phyloP scores from a whole-genome alignment of 2,888 invertebrate species.

The Phalera bucephala region DNA sequence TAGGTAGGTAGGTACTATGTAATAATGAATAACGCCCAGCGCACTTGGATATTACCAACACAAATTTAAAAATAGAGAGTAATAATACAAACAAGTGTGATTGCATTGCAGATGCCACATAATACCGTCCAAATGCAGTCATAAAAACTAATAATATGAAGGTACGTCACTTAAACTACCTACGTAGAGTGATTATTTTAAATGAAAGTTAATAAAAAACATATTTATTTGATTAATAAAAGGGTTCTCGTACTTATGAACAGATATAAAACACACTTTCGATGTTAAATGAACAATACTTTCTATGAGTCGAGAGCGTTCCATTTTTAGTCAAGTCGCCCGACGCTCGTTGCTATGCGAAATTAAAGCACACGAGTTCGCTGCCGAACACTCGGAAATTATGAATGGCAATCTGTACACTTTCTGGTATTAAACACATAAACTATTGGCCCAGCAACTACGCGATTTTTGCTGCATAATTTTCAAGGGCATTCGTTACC shows the following conservation, averaged over 20 bases:
- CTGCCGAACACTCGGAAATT: slow-evolving; percentile 33
- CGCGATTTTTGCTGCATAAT: slow-evolving; percentile 79
- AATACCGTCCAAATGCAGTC: slow-evolving; percentile 15
- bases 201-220: slow-evolving; percentile 25
- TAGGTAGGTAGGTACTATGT: slow-evolving; percentile 12
- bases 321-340: slow-evolving; percentile 71
- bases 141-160: slow-evolving; percentile 5
- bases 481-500: slow-evolving; percentile 78
- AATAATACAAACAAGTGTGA: slow-evolving; percentile 20
- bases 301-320: slow-evolving; percentile 69
- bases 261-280: slow-evolving; percentile 48
- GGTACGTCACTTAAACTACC: not conserved
- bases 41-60: not conserved
- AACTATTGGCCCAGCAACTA: slow-evolving; percentile 55
- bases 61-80: slow-evolving; percentile 31
- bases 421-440: slow-evolving; percentile 42
- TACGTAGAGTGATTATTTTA: slow-evolving; percentile 3
- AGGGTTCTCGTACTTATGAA: slow-evolving; percentile 47
- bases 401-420: slow-evolving; percentile 54
- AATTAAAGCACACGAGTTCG: slow-evolving; percentile 32
- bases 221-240: slow-evolving; percentile 16
- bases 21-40: slow-evolving; percentile 23
- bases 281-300: slow-evolving; percentile 63
- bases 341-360: slow-evolving; percentile 23
- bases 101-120: slow-evolving; percentile 21